Base-by-base conservation (phyloP, 2,113 vertebrate genomes). In the Syrmaticus mikado region DNA sequence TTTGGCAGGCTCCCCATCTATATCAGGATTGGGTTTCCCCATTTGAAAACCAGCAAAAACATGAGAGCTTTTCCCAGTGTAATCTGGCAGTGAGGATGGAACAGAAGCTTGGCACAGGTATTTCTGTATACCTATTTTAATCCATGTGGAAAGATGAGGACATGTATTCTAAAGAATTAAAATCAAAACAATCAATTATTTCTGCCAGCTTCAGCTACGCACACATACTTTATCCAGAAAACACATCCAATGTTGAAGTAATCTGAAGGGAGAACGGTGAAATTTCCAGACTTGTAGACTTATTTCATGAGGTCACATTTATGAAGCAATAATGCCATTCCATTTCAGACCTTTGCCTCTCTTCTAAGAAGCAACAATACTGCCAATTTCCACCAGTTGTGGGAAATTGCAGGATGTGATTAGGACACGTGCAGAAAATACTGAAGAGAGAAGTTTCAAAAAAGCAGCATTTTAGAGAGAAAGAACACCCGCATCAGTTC, bases 391-490 rank as follows among this genome's bases (percentile, higher is more conserved):
- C 89, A 77, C 40, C 74, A 89, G 34, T 55, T 82, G 32, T 74
- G 30, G 30, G 30, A 82, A 90, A 82, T 66, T 85, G 28, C 76
- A 55, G 82, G 52, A 65, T 71, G 34, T 60, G 41, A 91, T 74
- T 82, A 80, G 50, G 34, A 87, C 55, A 34, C 21, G 50, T 80
- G 82, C 55, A 74, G 41, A 90, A 78, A 72, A 64, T 57, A 87
- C 58, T 70, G 70, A 78, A 68, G 41, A 67, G 11, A 48, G 25
- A 84, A 48, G 15, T 89, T 94, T 82, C 45, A 64, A 64, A 89
- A 94, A 91, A 81, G 32, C 28, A 80, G n/a, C 67, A 64, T 77
- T 95, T 95, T 72, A 18, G 72, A 87, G 34, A 41, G 28, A 91
- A 92, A 80, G 20, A 91, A 89, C 25, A 77, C 4, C 10, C 7